Conservation (phyloP, 2,797 vertebrate species). For the Phrynocephalus forsythii region DNA sequence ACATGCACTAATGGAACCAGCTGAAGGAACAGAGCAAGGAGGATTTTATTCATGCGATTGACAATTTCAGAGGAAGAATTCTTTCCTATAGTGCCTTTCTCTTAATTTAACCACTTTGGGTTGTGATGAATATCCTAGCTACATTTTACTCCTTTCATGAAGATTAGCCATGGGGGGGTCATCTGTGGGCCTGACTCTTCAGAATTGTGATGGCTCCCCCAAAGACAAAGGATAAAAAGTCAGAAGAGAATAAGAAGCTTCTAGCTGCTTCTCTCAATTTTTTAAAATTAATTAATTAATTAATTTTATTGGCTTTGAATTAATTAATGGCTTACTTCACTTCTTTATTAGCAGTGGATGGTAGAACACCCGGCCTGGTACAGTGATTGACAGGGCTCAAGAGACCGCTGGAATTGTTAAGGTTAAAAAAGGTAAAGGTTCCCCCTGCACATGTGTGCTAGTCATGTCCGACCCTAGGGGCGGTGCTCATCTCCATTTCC, state of each 20-base stretch:
- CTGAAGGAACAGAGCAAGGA: slow-evolving; percentile 23
- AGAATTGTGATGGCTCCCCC: background rate
- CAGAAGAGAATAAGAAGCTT: background rate
- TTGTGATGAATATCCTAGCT: background rate
- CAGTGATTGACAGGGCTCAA: too few species aligned
- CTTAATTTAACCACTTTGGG: background rate
- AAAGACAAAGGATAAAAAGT: background rate
- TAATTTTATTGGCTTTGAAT: too few species aligned
- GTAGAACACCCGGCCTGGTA: too few species aligned
- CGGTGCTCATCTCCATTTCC: too few species aligned
- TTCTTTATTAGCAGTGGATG: background rate
- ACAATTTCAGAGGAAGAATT: background rate
- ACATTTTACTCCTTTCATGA: too few species aligned
- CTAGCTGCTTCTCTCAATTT: background rate
- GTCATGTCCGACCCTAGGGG: too few species aligned
- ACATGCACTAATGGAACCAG: background rate
- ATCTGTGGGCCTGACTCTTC: too few species aligned
- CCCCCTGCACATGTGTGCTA: too few species aligned
- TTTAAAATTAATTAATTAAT: background rate
- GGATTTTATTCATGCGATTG: background rate
- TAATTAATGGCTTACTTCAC: background rate
- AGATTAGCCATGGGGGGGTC: background rate
- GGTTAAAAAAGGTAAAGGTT: too few species aligned
- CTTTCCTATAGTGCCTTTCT: background rate
- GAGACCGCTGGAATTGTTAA: too few species aligned